A percentile compares a stretch with the other conserved stretches of the same genome.
Evolutionary conservation across 2,797 vertebrate species (phyloP).

Genomic region (Sebastiscus tertius): DNA sequence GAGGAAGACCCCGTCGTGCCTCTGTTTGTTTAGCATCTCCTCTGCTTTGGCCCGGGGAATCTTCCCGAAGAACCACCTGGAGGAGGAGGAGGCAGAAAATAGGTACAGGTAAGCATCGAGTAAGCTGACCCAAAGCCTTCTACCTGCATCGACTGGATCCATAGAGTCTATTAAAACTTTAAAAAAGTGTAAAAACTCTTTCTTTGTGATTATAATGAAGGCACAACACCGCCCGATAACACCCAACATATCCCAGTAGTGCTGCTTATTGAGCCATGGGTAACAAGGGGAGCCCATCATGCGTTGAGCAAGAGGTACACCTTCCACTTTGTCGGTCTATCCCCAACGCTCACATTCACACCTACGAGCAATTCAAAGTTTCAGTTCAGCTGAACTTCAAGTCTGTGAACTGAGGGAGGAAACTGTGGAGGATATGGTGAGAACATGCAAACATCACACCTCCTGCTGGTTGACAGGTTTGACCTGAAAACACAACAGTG

Average conservation of each 20-base stretch:
- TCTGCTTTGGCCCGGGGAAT: conserved; percentile 98
- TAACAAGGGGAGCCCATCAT: background rate
- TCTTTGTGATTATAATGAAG: background rate
- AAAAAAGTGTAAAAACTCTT: background rate
- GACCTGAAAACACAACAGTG: background rate
- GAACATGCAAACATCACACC: background rate
- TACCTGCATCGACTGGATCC: no score
- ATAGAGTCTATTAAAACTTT: background rate
- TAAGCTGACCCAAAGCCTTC: background rate
- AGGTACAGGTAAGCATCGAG: background rate
- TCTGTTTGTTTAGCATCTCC: conserved; percentile 98
- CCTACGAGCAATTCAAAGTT: background rate
- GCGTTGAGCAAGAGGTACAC: background rate
- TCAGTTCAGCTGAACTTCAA: background rate
- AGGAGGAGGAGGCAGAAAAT: conserved; percentile 17
- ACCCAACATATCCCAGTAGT: background rate
- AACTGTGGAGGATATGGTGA: background rate
- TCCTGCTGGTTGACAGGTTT: background rate
- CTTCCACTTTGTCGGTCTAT: background rate
- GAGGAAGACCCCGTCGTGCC: conserved; percentile 97
- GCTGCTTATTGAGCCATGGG: background rate
- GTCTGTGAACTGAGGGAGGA: background rate
- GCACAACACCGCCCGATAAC: background rate
- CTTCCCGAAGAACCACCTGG: conserved; percentile 99
- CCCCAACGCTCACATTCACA: background rate